Base-by-base conservation (phyloP, 2,888 invertebrate species). In the Tipula unca region DNA sequence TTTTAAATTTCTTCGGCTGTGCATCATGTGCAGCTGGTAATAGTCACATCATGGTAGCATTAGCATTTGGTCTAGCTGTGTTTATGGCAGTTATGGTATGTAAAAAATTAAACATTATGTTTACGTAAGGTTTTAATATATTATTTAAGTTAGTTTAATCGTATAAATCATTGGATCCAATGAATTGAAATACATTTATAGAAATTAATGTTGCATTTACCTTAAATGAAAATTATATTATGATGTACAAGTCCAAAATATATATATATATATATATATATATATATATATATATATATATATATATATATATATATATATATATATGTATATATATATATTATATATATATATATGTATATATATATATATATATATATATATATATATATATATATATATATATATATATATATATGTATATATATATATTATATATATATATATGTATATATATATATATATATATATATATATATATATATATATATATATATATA, bases 1-100 rank as follows among this genome's bases (percentile, higher is more conserved):
- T 98, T 85, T 92, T 98, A 88, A 97, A 97, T 89, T 94, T 98
- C 90, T 96, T 98, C 88, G 98, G 97, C 3, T 97, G 97, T 90
- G 97, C 96, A 4, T 93, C 97, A 10, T 94, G 94, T 88, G 92
- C 95, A 86, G 93, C 92, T 13, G 91, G 91, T 32, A 2, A 2
- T 32, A 86, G 91, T 87, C 90, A 89, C 85, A 91, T 92, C 17
- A 94, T 95, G 88, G 96, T 97, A 87, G 94, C 97, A 0, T 91
- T 98, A 69, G 93, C 96, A 29, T 98, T 98, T 90, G 98, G 98
- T 82, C 92, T 98, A 84, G 93, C 94, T n/a, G 95, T 97, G 86
- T 97, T 95, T 89, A 94, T 95, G 87, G 93, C 95, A 87, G 95
- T 96, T 39, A 96, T 96, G 91, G 95, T 95, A 90, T 91, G 92